These are phyloP conservation scores for Orcinus orca DNA, from an alignment of 2,113 vertebrate species.

Conservation along the genomic window DNA sequence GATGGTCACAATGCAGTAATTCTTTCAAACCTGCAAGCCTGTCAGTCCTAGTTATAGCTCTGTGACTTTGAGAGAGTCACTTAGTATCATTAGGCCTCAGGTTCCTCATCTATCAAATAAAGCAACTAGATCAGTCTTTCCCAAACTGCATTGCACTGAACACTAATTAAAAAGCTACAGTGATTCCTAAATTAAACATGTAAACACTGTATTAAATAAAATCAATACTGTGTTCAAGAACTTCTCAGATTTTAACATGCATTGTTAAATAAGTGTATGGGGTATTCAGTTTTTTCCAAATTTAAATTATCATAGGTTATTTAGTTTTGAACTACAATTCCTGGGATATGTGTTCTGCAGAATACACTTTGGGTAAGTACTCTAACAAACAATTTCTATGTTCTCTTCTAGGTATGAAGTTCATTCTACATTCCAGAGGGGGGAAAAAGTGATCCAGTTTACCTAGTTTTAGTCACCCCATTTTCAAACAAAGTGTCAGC, in stretches of 20 bases:
- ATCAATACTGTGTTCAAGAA: not conserved
- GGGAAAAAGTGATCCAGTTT: not conserved
- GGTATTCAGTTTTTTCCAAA: not conserved
- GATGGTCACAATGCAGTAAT: not conserved
- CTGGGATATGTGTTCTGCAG: not conserved
- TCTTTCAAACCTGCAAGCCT: not conserved
- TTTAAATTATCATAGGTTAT: not conserved
- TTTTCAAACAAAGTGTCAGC: conserved; percentile 11
- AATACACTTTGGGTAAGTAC: not conserved
- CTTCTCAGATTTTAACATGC: not conserved
- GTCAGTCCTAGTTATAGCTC: not conserved
- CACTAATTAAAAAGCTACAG: not conserved
- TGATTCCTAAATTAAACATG: not conserved
- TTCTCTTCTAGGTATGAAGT: not conserved
- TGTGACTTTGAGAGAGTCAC: not conserved
- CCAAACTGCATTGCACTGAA: not conserved
- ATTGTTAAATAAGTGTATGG: not conserved
- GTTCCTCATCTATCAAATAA: not conserved
- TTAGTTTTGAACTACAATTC: not conserved
- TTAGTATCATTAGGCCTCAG: not conserved
- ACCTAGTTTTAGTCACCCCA: not conserved
- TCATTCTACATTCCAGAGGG: not conserved
- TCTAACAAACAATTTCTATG: not conserved
- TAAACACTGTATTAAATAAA: conserved; percentile 15
- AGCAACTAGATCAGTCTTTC: not conserved